Conservation (phyloP, 1,140 invertebrate genomes). For the Caenorhabditis briggsae region DNA sequence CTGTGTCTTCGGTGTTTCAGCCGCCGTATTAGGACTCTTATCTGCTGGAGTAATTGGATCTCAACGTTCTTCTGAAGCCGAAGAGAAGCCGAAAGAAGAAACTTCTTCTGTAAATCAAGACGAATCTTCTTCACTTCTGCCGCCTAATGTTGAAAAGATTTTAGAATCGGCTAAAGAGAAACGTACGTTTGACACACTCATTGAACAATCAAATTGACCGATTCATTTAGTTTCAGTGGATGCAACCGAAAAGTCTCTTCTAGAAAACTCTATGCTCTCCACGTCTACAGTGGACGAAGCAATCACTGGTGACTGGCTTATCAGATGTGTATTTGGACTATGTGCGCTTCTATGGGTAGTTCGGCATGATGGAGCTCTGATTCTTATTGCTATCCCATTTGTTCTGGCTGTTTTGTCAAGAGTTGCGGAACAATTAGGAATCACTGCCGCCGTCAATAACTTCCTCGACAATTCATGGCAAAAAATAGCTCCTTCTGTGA, state of each 20-base stretch:
- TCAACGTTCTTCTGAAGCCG: constrained; percentile 35
- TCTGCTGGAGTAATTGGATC: constrained; percentile 78
- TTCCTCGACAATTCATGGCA: constrained; percentile 74
- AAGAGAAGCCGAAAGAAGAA: constrained; percentile 55
- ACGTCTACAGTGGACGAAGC: constrained; percentile 64
- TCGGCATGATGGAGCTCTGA: constrained; percentile 84
- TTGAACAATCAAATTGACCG: background rate
- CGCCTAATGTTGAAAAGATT: background rate
- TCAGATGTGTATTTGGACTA: constrained; percentile 83
- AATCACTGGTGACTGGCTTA: constrained; percentile 81
- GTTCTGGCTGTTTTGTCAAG: constrained; percentile 82
- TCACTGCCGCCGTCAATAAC: constrained; percentile 76
- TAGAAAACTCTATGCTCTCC: constrained; percentile 18
- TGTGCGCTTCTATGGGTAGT: constrained; percentile 84
- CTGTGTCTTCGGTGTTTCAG: constrained; percentile 78
- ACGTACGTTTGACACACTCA: background rate
- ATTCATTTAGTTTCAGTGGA: constrained; percentile 34
- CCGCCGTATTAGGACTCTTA: constrained; percentile 78
- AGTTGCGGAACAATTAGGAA: constrained; percentile 75
- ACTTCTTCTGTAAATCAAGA: constrained; percentile 35
- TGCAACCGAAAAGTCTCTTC: constrained; percentile 10
- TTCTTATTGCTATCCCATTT: constrained; percentile 83
- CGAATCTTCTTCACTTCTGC: background rate
- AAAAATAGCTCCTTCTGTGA: constrained; percentile 65
- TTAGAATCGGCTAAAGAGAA: constrained; percentile 30